Base-by-base conservation (phyloP, 1,140 invertebrate genomes). In the Eueides isabella region DNA sequence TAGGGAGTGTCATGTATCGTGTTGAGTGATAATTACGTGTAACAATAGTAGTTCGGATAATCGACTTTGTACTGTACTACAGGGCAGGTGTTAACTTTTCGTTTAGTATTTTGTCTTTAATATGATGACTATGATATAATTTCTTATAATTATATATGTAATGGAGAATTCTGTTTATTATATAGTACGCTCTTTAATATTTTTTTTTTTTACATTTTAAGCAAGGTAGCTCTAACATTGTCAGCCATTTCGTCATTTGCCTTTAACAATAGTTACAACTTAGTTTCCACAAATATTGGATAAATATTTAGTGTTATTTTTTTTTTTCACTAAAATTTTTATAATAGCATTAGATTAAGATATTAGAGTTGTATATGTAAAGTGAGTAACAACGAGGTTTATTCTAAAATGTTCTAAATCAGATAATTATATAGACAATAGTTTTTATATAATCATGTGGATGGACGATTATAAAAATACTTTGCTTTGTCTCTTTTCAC, bases 401-500 rank as follows among this genome's bases (percentile, higher is more conserved):
- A 26, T 55, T 55, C 48, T 55, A 55, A 26, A 55, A 55, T 26
- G 48, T 55, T 55, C 48, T 55, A 55, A 26, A 55, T 55, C 48
- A 55, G 41, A 44, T 44, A 38, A n/a, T 48, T 19, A 48, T 48
- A 55, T 55, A 26, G 48, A 7, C 23, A 55, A 55, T 55, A 55
- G 23, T 55, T 55, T 55, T 55, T 26, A 55, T 55, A 55, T 55
- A 55, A 55, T 55, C 48, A 55, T 26, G 48, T 55, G 48, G 48
- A 44, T 19, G 7, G 26, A 55, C 26, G 48, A 44, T 44, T 44
- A 19, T 7, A 19, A n/a, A 16, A 38, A 16, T 38, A 14, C 14
- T 11, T 48, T 48, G 16, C 16, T 19, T 26, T 55, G 23, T 7
- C 7, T n/a, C 26, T 55, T 55, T 55, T 26, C 48, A 55, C 48